Evolutionary conservation across 2,888 invertebrate genomes (phyloP), one percentile per base, ranked within the genome.

Genomic region (Drosophila austrosaltans): DNA sequence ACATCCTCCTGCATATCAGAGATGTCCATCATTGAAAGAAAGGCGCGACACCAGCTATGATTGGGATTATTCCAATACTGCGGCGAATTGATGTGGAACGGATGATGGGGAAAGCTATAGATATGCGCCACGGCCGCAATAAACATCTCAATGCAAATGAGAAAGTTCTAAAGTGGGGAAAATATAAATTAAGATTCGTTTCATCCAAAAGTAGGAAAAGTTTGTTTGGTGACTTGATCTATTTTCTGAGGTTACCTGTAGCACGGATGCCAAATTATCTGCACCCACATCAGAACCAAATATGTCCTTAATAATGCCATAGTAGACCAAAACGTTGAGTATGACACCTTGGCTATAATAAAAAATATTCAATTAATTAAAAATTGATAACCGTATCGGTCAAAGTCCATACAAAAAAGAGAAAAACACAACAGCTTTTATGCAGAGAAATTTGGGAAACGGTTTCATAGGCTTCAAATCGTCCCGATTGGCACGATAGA

Each of bases 121-220:
- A 98, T 97, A 92, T 99, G 98, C 0, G 98, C 98, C 28, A 98
- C 95, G 1, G 98, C 98, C 28, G 98, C 98, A 85, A 98, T 92
- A 91, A 98, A 98, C 99, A 99, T 99, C 94, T 99, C 99, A 89
- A 99, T 97, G 91, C 99, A 99, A 81, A 99, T 98, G 66, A 98
- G 93, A 93, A 99, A 98, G 93, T 99, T 97, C 96, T 98, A 42
- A 72, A 1, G 5, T 16, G 28, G 6, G 30, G 3, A 16, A n/a
- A 58, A 20, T 0, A 42, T 42, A 1, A 4, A 53, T 28, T 22
- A n/a, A 3, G 8, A 40, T 53, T 16, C 16, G 16, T 16, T 16
- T 16, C 16, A 16, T 0, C 0, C 16, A 16, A 16, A 16, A 16
- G 8, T 5, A 60, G 22, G 36, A 28, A 48, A 32, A 32, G 3